These are phyloP conservation scores for Lysiphlebus fabarum DNA, from an alignment of 1,140 invertebrate genomes.

Conservation along the genomic window DNA sequence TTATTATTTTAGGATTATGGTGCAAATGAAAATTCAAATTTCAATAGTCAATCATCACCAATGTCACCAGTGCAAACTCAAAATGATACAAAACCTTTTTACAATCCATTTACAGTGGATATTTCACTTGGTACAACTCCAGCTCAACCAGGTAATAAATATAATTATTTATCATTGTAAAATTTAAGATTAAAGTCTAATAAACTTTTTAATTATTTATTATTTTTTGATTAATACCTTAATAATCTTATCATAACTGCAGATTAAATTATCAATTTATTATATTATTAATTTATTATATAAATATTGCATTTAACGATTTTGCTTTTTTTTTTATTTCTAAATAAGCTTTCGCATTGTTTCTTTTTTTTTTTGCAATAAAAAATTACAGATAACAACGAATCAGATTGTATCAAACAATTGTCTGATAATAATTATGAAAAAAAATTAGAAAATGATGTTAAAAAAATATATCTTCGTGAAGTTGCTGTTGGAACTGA, in stretches of 20 bases:
- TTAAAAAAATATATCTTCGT: constrained; percentile 49
- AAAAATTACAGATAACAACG: constrained; percentile 32
- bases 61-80: constrained; percentile 18
- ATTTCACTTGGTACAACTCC: constrained; percentile 31
- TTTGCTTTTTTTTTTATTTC: no score
- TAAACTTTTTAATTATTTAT: no score
- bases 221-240: no score
- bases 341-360: neutral
- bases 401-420: constrained; percentile 16
- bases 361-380: constrained; percentile 16
- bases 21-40: constrained; percentile 35
- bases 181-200: no score
- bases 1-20: constrained; percentile 32
- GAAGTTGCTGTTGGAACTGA: constrained; percentile 51
- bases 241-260: no score
- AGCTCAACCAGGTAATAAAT: no score
- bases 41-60: constrained; percentile 23
- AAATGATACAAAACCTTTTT: constrained; percentile 40
- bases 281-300: no score
- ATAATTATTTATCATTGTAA: no score
- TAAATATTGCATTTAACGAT: no score
- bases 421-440: constrained; percentile 23
- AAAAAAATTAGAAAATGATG: constrained; percentile 29
- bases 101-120: constrained; percentile 43
- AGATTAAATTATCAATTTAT: no score